Percentiles rank a stretch among this genome's conserved stretches.
Evolutionary conservation across 2,113 vertebrate genomes (phyloP).

Genomic region (Syngnathus scovelli): DNA sequence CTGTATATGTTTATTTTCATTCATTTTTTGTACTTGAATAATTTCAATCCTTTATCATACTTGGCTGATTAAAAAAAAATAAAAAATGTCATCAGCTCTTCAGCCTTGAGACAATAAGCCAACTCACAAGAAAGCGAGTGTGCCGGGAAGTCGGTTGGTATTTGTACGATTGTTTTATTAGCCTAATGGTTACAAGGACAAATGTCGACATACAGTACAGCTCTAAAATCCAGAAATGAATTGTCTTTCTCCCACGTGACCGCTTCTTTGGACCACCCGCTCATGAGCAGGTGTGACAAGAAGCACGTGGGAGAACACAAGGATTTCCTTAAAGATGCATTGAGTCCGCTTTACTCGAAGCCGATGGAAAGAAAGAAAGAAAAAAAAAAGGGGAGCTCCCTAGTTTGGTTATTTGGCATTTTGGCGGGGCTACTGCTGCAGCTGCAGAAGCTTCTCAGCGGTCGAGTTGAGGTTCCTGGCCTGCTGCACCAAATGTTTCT

Average conservation of each 20-base stretch:
- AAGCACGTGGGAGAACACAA: slow-evolving; percentile 24
- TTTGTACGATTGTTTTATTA: slow-evolving; percentile 81
- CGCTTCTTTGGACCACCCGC: slow-evolving; percentile 1
- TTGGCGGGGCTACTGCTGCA: slow-evolving; percentile 71
- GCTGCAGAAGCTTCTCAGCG: slow-evolving; percentile 89
- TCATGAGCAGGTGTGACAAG: not conserved
- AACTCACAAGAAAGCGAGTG: not conserved
- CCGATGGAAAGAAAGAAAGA: slow-evolving; percentile 37
- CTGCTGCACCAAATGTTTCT: slow-evolving; percentile 98
- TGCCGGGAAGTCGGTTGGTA: slow-evolving; percentile 9
- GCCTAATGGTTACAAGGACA: slow-evolving; percentile 86
- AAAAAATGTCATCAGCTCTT: no score
- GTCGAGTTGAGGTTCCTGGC: slow-evolving; percentile 89
- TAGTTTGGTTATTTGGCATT: slow-evolving; percentile 55
- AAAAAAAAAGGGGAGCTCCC: slow-evolving; percentile 47
- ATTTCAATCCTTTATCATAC: no score
- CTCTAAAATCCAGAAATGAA: slow-evolving; percentile 57
- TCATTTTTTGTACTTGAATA: no score
- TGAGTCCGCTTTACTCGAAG: slow-evolving; percentile 55
- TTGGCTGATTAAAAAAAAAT: no score
- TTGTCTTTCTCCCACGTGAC: slow-evolving; percentile 52
- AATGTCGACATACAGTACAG: slow-evolving; percentile 84
- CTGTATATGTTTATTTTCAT: no score
- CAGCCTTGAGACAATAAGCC: not conserved
- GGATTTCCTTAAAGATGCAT: slow-evolving; percentile 33